Evolutionary conservation across 2,113 vertebrate genomes (phyloP), one percentile per base, ranked within the genome.

Genomic region (Vireo altiloquus): DNA sequence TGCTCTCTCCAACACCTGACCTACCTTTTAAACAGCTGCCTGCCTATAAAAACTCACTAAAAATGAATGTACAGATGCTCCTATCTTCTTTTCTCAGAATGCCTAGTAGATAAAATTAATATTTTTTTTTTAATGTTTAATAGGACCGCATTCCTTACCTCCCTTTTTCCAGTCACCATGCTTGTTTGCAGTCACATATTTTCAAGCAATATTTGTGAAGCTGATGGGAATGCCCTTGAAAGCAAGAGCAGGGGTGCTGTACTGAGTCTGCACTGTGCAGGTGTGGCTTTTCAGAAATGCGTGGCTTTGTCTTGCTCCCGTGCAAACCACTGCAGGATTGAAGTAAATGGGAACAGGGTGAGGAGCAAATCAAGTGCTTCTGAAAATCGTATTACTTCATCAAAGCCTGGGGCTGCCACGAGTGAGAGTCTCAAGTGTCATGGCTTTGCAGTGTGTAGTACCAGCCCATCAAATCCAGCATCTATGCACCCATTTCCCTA

Each of bases 401-500:
- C 40, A 61, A 77, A 89, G 56, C 46, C 49, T 69, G 23, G 11
- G 30, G 20, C 60, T 84, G 56, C 33, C 28, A 30, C 28, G 25
- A 6, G 22, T 59, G 44, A 47, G 21, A 42, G 27, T 63, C 37
- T 71, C 20, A 42, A 66, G 30, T 18, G 11, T 42, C 64, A 42
- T 0, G 4, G 54, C 50, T 81, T 74, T 84, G 63, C 15, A 20
- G 30, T 39, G 24, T 42, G 24, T 63, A n/a, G 25, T 80, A 54
- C 11, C 15, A 93, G 33, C 21, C 35, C 27, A 35, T 74, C 59
- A 84, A 77, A 74, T 56, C 25, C 21, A 21, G 10, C 30, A 19
- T 57, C 24, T 44, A 1, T 0, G 2, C 16, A 37, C 10, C 15
- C 4, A 5, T 47, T 14, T 66, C 39, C 31, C 18, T 18, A 11